Conservation (phyloP, 1,140 invertebrate species). For the Teleogryllus occipitalis region DNA sequence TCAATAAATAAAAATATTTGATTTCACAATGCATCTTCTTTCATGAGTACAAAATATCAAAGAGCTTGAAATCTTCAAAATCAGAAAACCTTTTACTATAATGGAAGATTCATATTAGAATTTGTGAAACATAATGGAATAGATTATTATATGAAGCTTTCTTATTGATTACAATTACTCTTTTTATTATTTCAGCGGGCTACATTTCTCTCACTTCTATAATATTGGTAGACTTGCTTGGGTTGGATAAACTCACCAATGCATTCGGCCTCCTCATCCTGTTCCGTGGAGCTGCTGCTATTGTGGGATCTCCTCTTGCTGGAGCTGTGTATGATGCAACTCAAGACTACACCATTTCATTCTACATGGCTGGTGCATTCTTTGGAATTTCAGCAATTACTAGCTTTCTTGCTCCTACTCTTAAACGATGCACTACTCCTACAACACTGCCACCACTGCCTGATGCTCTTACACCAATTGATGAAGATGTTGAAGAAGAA, state of each 20-base stretch:
- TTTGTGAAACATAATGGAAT: neutral
- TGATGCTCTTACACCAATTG: constrained; percentile 68
- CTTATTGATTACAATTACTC: neutral
- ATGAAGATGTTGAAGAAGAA: constrained; percentile 65
- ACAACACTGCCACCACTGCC: constrained; percentile 47
- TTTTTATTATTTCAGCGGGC: constrained; percentile 55
- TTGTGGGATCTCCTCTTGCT: constrained; percentile 71
- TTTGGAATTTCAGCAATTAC: constrained; percentile 78
- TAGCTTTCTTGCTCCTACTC: constrained; percentile 71
- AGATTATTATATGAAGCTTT: neutral
- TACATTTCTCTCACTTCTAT: constrained; percentile 97
- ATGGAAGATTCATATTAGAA: neutral
- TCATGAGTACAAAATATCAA: neutral
- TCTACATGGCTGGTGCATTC: constrained; percentile 83
- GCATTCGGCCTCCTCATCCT: constrained; percentile 92
- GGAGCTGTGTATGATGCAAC: constrained; percentile 85
- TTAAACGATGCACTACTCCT: constrained; percentile 51
- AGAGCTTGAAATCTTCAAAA: neutral
- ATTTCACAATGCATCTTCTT: neutral
- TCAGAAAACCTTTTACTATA: neutral
- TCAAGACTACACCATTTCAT: constrained; percentile 75
- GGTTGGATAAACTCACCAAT: constrained; percentile 90
- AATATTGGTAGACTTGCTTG: constrained; percentile 90
- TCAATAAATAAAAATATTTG: neutral
- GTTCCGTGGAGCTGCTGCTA: constrained; percentile 85